Base-by-base conservation (phyloP, 2,888 invertebrate genomes). In the Cephus runcator region DNA sequence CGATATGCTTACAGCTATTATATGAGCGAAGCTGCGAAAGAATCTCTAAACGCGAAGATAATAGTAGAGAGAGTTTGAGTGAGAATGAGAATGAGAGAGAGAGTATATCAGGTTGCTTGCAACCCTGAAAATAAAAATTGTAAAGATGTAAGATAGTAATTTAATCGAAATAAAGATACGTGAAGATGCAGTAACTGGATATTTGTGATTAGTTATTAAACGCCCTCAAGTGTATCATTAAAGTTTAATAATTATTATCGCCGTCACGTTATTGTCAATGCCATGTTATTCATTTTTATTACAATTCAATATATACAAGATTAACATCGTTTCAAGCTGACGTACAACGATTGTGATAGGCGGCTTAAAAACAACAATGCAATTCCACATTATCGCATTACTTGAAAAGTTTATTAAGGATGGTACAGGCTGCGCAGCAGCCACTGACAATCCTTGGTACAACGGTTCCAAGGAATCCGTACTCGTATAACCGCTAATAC, bases 231-330 rank as follows among this genome's bases (percentile, higher is more conserved):
- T 56, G 0, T 23, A 9, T 9, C 1, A 56, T 56, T 56, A 9
- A 56, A 56, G 12, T 35, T 4, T 35, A 35, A 56, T 0, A 23
- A 56, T 56, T 1, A 40, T 40, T 40, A 23, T 23, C 23, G 56
- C 3, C 56, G 2, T 56, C 56, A 9, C 76, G 77, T 83, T 85
- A 83, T 86, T 88, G 85, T 88, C 85, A 85, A 85, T 88, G 83
- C 82, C 23, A 56, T 23, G 82, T 85, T 86, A 86, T 83, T 71
- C 23, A 12, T 34, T 71, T 88, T 88, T 87, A 88, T 88, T 88
- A 88, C 88, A 88, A 85, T 88, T 86, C 82, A 87, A 85, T 88
- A 89, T 89, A 86, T 89, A 89, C 89, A 89, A 87, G 82, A 85
- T 86, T 79, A 82, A 80, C 80, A 83, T 84, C 23, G 56, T 56